phyloP scores from a whole-genome alignment of 2,113 vertebrate genomes.

The cattle (Bos taurus) region DNA sequence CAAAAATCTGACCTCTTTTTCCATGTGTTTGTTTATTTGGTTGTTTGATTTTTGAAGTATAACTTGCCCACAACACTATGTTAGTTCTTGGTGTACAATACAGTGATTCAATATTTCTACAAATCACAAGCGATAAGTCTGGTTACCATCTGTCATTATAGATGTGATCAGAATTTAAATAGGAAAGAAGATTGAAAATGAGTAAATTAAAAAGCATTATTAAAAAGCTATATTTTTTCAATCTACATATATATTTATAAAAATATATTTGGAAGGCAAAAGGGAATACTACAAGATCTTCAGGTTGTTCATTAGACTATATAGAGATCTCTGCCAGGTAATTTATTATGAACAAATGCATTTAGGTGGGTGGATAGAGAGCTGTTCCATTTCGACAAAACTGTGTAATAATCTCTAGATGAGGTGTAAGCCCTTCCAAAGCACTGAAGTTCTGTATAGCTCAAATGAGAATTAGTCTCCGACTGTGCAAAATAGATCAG shows the following conservation, averaged over 20 bases:
- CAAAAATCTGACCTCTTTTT: not conserved
- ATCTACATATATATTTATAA: not conserved
- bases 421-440: not conserved
- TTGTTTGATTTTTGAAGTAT: not conserved
- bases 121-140: not conserved
- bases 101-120: not conserved
- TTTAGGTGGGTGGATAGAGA: not conserved
- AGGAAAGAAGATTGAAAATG: not conserved
- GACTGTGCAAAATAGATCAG: not conserved
- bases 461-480: not conserved
- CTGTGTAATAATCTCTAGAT: not conserved
- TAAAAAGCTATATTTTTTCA: not conserved
- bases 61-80: not conserved
- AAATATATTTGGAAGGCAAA: not conserved
- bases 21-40: not conserved
- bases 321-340: not conserved
- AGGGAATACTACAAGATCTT: not conserved
- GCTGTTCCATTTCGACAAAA: not conserved
- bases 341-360: not conserved
- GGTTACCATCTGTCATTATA: not conserved
- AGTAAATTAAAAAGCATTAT: not conserved
- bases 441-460: not conserved
- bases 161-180: not conserved
- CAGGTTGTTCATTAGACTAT: not conserved
- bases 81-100: no score